Base-by-base conservation (phyloP, 1,140 invertebrate genomes). In the Pollicipes pollicipes region DNA sequence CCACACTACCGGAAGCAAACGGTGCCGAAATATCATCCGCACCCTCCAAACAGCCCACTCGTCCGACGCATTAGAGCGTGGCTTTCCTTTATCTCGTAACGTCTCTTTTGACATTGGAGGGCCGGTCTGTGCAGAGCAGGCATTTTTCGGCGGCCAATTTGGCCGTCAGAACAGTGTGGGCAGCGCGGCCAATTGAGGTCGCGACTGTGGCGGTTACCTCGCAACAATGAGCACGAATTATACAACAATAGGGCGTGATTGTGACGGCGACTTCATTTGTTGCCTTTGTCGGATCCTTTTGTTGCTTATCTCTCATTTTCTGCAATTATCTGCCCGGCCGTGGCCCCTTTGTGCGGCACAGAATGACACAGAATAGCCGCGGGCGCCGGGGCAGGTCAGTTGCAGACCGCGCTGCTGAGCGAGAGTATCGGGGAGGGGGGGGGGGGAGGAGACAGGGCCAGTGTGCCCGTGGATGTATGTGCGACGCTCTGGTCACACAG, bases 281-380 rank as follows among this genome's bases (percentile, higher is more conserved):
- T 58, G 45, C 45, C 45, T 58, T 58, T 58, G 45, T 58, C 45
- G 45, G 45, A 58, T 58, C 45, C 45, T 58, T 58, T 58, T 58
- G 45, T 58, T 58, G 45, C 13, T 58, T 58, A 58, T 58, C 45
- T 58, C 45, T 58, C 45, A 58, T 58, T 58, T 58, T 58, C 45
- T 58, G 45, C 45, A 58, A 58, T 58, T 58, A 58, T 58, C 45
- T 58, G 45, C 13, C 45, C 45, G 45, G 45, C 45, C 45, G 45
- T 10, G 2, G 45, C 45, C 13, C 13, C 45, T 58, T 58, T 58
- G 45, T 58, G 45, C 24, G 10, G 17, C 45, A 21, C 45, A 10
- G 13, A 21, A 58, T 21, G 45, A 58, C 10, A 58, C 45, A 2
- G 24, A 58, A 58, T 58, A 58, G 45, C 45, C 45, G 45, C 13